Conservation (phyloP, 2,888 invertebrate species). For the Antitype chi region DNA sequence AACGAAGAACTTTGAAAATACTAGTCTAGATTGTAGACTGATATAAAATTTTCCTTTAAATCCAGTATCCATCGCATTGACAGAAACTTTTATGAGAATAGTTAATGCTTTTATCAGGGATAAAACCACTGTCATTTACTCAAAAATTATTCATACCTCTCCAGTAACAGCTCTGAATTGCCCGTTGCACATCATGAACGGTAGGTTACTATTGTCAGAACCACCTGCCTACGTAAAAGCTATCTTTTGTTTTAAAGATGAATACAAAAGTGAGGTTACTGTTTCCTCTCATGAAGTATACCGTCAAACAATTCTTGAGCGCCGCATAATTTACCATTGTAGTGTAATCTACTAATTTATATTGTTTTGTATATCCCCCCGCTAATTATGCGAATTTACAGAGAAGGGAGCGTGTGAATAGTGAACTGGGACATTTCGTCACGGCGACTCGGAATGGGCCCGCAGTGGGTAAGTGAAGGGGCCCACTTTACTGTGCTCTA, state of each 20-base stretch:
- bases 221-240: background rate
- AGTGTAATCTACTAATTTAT: constrained; percentile 56
- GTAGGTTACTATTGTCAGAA: background rate
- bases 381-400: constrained; percentile 77
- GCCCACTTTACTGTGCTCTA: constrained; percentile 48
- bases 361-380: constrained; percentile 58
- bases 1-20: background rate
- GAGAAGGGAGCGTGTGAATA: constrained; percentile 83
- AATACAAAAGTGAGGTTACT: constrained; percentile 14
- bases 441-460: constrained; percentile 52
- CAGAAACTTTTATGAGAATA: background rate
- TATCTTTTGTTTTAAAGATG: constrained; percentile 8
- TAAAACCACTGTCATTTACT: background rate
- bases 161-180: background rate
- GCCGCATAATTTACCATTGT: constrained; percentile 53
- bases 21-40: background rate
- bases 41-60: background rate
- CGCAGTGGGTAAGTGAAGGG: constrained; percentile 66
- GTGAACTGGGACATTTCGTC: constrained; percentile 78
- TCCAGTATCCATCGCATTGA: background rate
- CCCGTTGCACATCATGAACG: background rate
- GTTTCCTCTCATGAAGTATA: constrained; percentile 28
- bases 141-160: background rate
- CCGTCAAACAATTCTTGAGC: constrained; percentile 42
- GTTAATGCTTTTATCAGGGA: background rate